Evolutionary conservation across 2,113 vertebrate species (phyloP).

Genomic region (Takifugu bimaculatus): DNA sequence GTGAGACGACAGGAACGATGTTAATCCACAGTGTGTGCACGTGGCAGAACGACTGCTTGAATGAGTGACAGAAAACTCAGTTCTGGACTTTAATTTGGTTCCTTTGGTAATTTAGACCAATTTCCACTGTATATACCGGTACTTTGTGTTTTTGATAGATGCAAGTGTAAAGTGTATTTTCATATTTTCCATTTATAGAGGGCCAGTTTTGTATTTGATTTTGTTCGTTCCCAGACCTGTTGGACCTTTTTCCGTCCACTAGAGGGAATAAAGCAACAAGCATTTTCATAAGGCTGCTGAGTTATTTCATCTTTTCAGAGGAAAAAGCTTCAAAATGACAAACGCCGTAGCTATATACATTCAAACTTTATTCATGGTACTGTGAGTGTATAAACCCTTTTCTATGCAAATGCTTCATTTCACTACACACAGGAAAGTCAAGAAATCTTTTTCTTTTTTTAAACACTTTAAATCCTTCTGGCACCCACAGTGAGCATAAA

Average conservation of each 20-base stretch:
- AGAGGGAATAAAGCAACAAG: slow-evolving; percentile 75
- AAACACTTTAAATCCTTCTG: slow-evolving; percentile 45
- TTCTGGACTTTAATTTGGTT: slow-evolving; percentile 53
- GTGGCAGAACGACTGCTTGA: slow-evolving; percentile 37
- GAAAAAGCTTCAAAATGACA: slow-evolving; percentile 4
- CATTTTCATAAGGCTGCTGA: slow-evolving; percentile 49
- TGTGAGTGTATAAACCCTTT: slow-evolving; percentile 93
- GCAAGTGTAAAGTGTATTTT: slow-evolving; percentile 77
- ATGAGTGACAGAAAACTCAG: slow-evolving; percentile 51
- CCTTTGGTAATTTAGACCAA: slow-evolving; percentile 56
- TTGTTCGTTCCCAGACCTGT: slow-evolving; percentile 64
- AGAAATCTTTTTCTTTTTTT: slow-evolving; percentile 33
- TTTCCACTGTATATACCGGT: slow-evolving; percentile 75
- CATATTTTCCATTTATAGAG: slow-evolving; percentile 80
- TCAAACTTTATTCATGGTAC: slow-evolving; percentile 97
- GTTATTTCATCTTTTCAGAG: slow-evolving; percentile 10
- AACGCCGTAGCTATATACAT: slow-evolving; percentile 60
- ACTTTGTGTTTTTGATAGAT: slow-evolving; percentile 79
- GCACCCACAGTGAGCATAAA: slow-evolving; percentile 42
- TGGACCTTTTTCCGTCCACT: slow-evolving; percentile 73
- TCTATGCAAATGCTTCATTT: slow-evolving; percentile 88
- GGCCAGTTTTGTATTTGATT: slow-evolving; percentile 75
- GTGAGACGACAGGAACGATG: slow-evolving; percentile 4
- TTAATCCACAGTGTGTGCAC: slow-evolving; percentile 9
- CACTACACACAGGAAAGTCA: slow-evolving; percentile 70